Evolutionary conservation across 2,888 invertebrate genomes (phyloP).

Genomic region (Rhopalosiphum nymphaeae): DNA sequence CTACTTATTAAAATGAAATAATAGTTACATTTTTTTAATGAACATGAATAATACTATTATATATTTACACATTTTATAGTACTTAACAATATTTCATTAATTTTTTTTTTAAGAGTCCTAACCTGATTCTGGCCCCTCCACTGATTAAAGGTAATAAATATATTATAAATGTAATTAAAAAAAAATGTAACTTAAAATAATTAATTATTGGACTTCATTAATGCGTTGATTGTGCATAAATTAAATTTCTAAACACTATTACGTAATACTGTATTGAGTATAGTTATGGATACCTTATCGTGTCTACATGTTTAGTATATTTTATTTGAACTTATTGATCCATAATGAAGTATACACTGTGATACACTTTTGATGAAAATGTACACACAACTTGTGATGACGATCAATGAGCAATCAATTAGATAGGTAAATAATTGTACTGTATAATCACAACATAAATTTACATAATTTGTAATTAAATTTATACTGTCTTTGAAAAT

Average conservation of each 20-base stretch:
- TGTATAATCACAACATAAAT: not conserved
- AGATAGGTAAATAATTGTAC: not conserved
- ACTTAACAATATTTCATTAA: not conserved
- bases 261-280: not conserved
- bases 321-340: not conserved
- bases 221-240: not conserved
- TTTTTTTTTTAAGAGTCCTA: not conserved
- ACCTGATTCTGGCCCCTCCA: not conserved
- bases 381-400: not conserved
- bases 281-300: not conserved
- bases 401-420: not conserved
- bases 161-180: not conserved
- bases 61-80: not conserved
- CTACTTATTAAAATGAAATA: not conserved
- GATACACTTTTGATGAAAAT: not conserved
- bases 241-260: not conserved
- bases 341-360: not conserved
- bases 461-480: not conserved
- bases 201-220: not conserved
- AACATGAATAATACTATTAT: not conserved
- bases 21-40: not conserved
- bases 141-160: not conserved
- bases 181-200: not conserved
- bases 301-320: not conserved
- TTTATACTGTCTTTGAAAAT: not conserved